These are phyloP conservation scores for Lepus timidus DNA, from an alignment of 2,113 vertebrate species.

Conservation along the genomic window DNA sequence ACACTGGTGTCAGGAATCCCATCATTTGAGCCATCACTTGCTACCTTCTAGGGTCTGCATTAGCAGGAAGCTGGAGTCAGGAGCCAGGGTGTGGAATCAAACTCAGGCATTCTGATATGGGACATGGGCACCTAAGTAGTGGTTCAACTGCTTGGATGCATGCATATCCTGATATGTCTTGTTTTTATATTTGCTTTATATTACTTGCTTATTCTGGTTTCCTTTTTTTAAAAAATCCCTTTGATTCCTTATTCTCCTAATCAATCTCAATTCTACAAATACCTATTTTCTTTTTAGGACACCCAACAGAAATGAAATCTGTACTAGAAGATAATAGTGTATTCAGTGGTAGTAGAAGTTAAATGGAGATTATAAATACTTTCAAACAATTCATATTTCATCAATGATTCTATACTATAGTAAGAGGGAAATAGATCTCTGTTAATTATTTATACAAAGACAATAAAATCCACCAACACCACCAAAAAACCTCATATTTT, in stretches of 20 bases:
- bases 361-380: neutral
- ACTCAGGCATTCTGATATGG: too few species aligned
- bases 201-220: neutral
- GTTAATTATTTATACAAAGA: neutral
- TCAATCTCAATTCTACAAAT: neutral
- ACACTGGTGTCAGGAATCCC: too few species aligned
- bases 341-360: neutral
- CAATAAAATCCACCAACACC: neutral
- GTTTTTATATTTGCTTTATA: neutral
- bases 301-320: neutral
- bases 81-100: too few species aligned
- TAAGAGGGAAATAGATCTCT: neutral
- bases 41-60: too few species aligned
- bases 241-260: neutral
- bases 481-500: neutral
- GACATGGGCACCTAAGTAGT: too few species aligned
- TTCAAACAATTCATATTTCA: neutral
- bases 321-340: neutral
- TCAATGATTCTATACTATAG: neutral
- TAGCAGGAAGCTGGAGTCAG: too few species aligned
- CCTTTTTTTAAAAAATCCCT: neutral
- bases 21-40: too few species aligned
- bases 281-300: slow-evolving; percentile 8
- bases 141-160: too few species aligned
- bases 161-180: neutral